phyloP scores from a whole-genome alignment of 2,797 vertebrate species.

The Chloroceryle inda region DNA sequence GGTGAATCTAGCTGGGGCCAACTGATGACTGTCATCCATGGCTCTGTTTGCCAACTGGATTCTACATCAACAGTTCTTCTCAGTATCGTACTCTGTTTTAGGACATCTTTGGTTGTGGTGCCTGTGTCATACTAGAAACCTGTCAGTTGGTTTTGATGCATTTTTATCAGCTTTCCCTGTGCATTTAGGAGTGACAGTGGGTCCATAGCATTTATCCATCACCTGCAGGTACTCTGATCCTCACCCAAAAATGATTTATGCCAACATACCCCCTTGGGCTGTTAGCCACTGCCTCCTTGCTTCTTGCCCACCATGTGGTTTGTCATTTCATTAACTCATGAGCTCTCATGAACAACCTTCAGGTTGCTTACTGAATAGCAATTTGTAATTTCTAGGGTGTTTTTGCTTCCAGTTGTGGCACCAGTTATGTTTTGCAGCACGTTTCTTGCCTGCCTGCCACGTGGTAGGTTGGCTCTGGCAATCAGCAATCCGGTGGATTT shows the following conservation, averaged over 20 bases:
- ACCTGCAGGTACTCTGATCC: not conserved
- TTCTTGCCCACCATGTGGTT: fast-evolving
- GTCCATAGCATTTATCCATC: not conserved
- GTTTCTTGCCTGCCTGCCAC: not conserved
- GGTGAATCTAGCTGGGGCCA: too few species aligned
- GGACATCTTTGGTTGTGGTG: fast-evolving
- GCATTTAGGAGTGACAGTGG: not conserved
- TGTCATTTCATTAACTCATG: not conserved
- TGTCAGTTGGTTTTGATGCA: too few species aligned
- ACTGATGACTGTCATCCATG: fast-evolving
- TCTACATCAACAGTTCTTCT: fast-evolving
- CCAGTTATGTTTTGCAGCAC: not conserved
- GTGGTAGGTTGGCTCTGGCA: not conserved
- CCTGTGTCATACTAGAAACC: not conserved
- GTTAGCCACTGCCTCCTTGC: fast-evolving
- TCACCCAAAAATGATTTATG: not conserved
- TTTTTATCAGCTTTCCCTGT: not conserved
- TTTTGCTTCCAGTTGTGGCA: fast-evolving
- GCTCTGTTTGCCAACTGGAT: not conserved
- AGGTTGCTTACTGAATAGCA: not conserved
- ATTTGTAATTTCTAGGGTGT: not conserved
- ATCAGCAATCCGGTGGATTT: not conserved
- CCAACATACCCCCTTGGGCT: fast-evolving
- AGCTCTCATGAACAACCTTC: not conserved
- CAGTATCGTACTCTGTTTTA: fast-evolving